Evolutionary conservation across 2,888 invertebrate genomes (phyloP), one percentile per base, ranked within the genome.

Genomic region (Chelonus formosanus): DNA sequence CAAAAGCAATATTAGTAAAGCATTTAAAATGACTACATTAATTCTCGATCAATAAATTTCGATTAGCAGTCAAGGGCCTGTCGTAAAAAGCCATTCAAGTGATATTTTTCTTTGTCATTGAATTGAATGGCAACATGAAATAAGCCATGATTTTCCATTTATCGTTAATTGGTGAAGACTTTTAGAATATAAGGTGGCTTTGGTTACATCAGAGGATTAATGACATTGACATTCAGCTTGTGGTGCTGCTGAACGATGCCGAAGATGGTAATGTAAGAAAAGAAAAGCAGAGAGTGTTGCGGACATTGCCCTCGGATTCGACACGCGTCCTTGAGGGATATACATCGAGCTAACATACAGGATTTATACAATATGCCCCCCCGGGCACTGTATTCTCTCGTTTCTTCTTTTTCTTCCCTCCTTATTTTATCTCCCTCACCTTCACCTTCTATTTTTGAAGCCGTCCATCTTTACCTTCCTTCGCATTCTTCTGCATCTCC

Each of bases 251-350:
- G 64, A 67, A 71, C 40, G 70, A 69, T 66, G 63, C 71, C 66
- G 70, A 71, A 71, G 71, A 70, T 69, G 70, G 40, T 10, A 35
- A 50, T 36, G 55, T 48, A 48, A 63, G 50, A 20, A 55, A 40
- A 69, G 70, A 66, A 67, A 66, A 64, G 68, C 65, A 56, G 59
- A 47, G 69, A 67, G 70, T 75, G 71, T 72, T 72, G 73, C 74
- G 81, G 78, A 75, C 81, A 72, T 79, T 81, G 81, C 80, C 81
- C 81, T 77, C 76, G 72, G 76, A 77, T 80, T 81, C 78, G 78
- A 78, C 73, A 50, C 72, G 75, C 81, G 81, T 80, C 81, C 81
- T 81, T 81, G 81, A 81, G 76, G 76, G 75, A 75, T 63, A 48
- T 61, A 67, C 66, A 61, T 35, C 66, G 61, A 65, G 66, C 78